Evolutionary conservation across 2,888 invertebrate species (phyloP), one percentile per base, ranked within the genome.

Genomic region (Caradrina kadenii): DNA sequence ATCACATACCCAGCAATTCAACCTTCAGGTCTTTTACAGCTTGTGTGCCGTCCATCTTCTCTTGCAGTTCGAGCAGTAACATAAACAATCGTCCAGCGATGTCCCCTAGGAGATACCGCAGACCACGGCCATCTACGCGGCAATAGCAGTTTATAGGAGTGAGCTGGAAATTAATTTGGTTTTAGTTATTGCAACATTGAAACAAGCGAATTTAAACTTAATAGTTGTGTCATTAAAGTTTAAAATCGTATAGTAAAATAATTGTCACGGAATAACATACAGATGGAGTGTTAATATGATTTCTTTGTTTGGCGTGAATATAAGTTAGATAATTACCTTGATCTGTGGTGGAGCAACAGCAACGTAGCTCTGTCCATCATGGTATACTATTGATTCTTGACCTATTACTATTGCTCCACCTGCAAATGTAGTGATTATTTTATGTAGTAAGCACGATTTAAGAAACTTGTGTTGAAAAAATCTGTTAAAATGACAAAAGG

Each of bases 351-450:
- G 99, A 0, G 99, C 99, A 2, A 99, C 98, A 1, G 99, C 98
- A 11, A 98, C 97, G 85, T 98, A 98, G 42, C 97, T 97, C 79
- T 97, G 98, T 21, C 99, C 99, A 93, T 99, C 98, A 87, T 99
- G 99, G 91, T 99, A 99, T 3, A 99, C 97, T 91, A 99, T 99
- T 22, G 99, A 99, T 91, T 99, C 99, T 87, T 99, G 99, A 0
- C 99, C 99, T 88, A 99, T 98, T 19, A 99, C 98, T 84, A 99
- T 97, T 1, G 99, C 99, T 50, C 99, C 99, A 80, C 98, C 96
- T 96, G 69, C 5, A 83, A 89, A 73, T 35, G 63, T 65, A 21
- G 0, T 6, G 4, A 6, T 3, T 7, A 31, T 50, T 72, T 56
- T 21, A 49, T 10, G n/a, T n/a, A 19, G 49, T 45, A 11, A 39